Percentiles rank a stretch among this genome's conserved stretches.
phyloP scores from a whole-genome alignment of 2,797 vertebrate species.

The Rhinogobio ventralis region DNA sequence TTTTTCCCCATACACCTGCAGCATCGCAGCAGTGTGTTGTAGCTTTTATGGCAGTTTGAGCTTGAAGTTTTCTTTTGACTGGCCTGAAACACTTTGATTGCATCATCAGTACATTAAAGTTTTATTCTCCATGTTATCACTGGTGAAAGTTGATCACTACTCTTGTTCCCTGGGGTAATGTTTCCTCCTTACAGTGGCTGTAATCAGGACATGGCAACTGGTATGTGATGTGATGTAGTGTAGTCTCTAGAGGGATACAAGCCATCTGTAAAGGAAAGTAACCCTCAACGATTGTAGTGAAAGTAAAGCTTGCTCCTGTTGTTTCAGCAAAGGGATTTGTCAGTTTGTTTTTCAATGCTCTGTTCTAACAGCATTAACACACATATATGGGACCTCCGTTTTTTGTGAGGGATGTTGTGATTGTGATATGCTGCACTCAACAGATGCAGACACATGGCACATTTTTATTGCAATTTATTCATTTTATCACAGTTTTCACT shows the following conservation, averaged over 20 bases:
- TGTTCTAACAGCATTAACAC: neutral
- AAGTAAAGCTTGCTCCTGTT: slow-evolving; percentile 30
- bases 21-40: neutral
- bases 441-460: neutral
- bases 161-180: slow-evolving; percentile 43
- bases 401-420: neutral
- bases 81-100: slow-evolving; percentile 52
- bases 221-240: slow-evolving; percentile 26
- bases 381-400: neutral
- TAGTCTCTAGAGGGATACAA: neutral
- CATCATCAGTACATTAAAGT: slow-evolving; percentile 67
- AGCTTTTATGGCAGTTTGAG: neutral
- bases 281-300: neutral
- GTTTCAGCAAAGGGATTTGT: slow-evolving; percentile 8
- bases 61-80: neutral
- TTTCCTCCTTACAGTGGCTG: slow-evolving; percentile 46
- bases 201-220: slow-evolving; percentile 24
- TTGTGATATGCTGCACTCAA: neutral
- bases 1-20: neutral
- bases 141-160: slow-evolving; percentile 63
- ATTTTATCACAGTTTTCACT: neutral
- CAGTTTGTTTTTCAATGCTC: neutral
- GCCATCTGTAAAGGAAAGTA: slow-evolving; percentile 15
- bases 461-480: neutral
- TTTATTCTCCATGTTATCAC: slow-evolving; percentile 54